Evolutionary conservation across 2,888 invertebrate genomes (phyloP), one percentile per base, ranked within the genome.

Genomic region (Microdon myrmicae): DNA sequence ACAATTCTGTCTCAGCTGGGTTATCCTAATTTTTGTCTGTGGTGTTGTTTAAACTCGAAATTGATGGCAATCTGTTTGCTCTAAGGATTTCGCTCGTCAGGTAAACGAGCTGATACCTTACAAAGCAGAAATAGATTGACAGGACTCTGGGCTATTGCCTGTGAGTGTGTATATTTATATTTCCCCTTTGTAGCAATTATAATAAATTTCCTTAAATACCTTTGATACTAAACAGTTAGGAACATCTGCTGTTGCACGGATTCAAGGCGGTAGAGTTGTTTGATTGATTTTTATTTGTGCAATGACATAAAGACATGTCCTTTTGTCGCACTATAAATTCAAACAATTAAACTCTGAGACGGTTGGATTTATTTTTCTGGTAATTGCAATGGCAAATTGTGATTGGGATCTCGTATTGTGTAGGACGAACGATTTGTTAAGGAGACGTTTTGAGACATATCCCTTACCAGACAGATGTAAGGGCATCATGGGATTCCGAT

Each of bases 21-120:
- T 61, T 44, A 31, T 34, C 37, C 56, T 49, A 61, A 61, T 61
- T 61, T 61, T 48, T 61, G 45, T 61, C 49, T 61, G 61, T 44
- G 61, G 64, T 64, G 20, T 45, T 58, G 64, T 58, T 56, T 51
- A 64, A 53, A 58, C 56, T 64, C 58, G 56, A 58, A 64, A 64
- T 58, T 58, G 64, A 64, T 58, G 58, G 44, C 64, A 64, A 64
- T 64, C 64, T 64, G 58, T 64, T 64, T 64, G 58, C 37, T 39
- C 23, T 41, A 51, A 31, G 64, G 64, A 64, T 64, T 58, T 39
- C n/a, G n/a, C n/a, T n/a, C n/a, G n/a, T n/a, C n/a, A n/a, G n/a
- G n/a, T n/a, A n/a, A n/a, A n/a, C n/a, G n/a, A n/a, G n/a, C n/a
- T n/a, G n/a, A n/a, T n/a, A n/a, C n/a, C n/a, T n/a, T n/a, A n/a